These are phyloP conservation scores for Brachynemurus nebulosus DNA, from an alignment of 2,888 invertebrate genomes.

Conservation along the genomic window DNA sequence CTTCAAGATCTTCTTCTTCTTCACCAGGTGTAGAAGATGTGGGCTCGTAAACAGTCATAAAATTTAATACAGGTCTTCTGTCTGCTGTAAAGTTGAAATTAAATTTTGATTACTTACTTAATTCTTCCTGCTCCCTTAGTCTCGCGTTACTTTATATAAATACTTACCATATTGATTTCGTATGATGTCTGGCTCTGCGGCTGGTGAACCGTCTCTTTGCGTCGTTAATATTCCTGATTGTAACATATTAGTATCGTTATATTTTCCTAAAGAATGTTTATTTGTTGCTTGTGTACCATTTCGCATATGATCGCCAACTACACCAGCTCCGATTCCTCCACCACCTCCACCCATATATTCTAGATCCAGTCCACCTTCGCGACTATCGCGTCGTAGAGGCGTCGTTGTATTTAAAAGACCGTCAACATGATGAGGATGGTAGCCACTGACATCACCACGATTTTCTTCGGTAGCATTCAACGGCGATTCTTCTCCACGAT, in stretches of 20 bases:
- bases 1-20: conserved; percentile 29
- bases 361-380: conserved; percentile 16
- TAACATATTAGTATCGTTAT: not conserved
- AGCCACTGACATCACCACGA: conserved; percentile 6
- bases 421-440: conserved; percentile 9
- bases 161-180: conserved; percentile 73
- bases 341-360: conserved; percentile 12
- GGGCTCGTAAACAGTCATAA: conserved; percentile 41
- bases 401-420: not conserved
- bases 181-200: conserved; percentile 77
- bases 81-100: too few species aligned
- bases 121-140: too few species aligned
- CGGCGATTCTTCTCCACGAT: conserved; percentile 7
- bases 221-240: not conserved
- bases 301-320: conserved; percentile 14
- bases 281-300: conserved; percentile 27
- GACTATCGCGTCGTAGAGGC: conserved; percentile 29
- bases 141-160: not conserved
- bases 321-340: conserved; percentile 25
- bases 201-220: conserved; percentile 34
- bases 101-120: too few species aligned
- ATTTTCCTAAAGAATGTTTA: not conserved
- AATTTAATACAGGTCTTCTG: conserved; percentile 34
- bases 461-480: conserved; percentile 2
- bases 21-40: conserved; percentile 32